phyloP scores from a whole-genome alignment of 2,888 invertebrate species.

The Spialia ferax region DNA sequence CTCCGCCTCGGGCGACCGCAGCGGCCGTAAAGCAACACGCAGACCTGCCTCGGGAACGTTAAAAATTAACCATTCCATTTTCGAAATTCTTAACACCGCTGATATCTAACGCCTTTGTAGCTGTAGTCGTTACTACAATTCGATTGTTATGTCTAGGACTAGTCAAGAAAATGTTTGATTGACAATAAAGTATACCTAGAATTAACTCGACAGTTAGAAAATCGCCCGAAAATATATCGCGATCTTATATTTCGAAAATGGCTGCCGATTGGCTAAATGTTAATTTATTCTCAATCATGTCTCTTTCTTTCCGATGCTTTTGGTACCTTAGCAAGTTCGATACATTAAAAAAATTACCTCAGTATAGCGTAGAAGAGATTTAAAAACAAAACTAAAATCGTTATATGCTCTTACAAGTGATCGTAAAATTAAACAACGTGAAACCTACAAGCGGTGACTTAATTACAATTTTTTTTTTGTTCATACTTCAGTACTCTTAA shows the following conservation, averaged over 20 bases:
- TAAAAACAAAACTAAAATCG: neutral
- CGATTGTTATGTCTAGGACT: conserved; percentile 19
- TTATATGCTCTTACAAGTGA: neutral
- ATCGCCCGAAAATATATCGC: too few relatives aligned
- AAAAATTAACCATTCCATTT: conserved; percentile 61
- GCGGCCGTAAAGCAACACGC: conserved; percentile 56
- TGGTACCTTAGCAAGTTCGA: too few relatives aligned
- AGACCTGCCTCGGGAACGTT: conserved; percentile 55
- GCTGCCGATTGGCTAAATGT: too few relatives aligned
- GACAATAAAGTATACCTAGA: too few relatives aligned
- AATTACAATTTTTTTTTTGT: neutral
- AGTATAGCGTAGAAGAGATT: too few relatives aligned
- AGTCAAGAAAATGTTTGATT: too few relatives aligned
- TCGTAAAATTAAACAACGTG: neutral
- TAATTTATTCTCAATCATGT: too few relatives aligned
- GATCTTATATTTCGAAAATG: too few relatives aligned
- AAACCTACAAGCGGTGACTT: neutral
- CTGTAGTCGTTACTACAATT: conserved; percentile 54
- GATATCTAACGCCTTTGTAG: conserved; percentile 50
- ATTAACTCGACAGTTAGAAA: too few relatives aligned
- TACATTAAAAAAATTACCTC: too few relatives aligned
- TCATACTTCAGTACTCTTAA: neutral
- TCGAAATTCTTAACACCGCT: conserved; percentile 54
- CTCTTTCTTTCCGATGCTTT: too few relatives aligned
- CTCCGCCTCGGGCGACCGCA: conserved; percentile 76